phyloP scores from a whole-genome alignment of 2,797 vertebrate genomes.

The Oophaga sylvatica region DNA sequence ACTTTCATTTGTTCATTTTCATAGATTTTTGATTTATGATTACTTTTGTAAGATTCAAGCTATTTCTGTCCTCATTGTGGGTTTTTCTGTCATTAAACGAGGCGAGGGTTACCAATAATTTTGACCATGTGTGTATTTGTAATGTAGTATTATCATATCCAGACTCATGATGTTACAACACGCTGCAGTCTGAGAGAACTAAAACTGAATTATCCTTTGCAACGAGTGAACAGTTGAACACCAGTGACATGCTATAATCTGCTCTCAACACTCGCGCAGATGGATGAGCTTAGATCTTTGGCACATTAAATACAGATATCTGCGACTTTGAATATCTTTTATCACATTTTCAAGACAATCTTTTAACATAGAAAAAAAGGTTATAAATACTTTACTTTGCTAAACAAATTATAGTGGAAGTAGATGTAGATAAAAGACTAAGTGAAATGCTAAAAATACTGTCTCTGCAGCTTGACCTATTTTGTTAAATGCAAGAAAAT shows the following conservation, averaged over 20 bases:
- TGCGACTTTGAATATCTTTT: neutral
- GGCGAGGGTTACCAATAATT: no score
- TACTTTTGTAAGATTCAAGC: no score
- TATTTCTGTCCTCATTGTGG: no score
- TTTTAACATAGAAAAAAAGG: neutral
- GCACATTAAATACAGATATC: slow-evolving; percentile 40
- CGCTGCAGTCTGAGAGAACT: neutral
- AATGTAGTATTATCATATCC: neutral
- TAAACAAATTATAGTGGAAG: neutral
- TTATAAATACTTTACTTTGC: neutral
- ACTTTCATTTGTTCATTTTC: no score
- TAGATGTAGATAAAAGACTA: slow-evolving; percentile 8
- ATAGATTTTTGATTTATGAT: no score
- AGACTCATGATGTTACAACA: neutral
- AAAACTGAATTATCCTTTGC: neutral
- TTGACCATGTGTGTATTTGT: neutral
- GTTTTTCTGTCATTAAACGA: no score
- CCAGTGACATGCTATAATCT: slow-evolving; percentile 22
- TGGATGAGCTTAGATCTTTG: slow-evolving; percentile 39
- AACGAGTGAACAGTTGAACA: neutral
- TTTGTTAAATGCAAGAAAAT: neutral
- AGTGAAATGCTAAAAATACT: neutral
- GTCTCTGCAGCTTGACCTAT: neutral
- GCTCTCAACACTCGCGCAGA: slow-evolving; percentile 12
- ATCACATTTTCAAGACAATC: slow-evolving; percentile 19